Percentiles rank a stretch among this genome's conserved stretches.
These are phyloP conservation scores for Chroicocephalus ridibundus DNA, from an alignment of 2,113 vertebrate genomes.

Conservation along the genomic window DNA sequence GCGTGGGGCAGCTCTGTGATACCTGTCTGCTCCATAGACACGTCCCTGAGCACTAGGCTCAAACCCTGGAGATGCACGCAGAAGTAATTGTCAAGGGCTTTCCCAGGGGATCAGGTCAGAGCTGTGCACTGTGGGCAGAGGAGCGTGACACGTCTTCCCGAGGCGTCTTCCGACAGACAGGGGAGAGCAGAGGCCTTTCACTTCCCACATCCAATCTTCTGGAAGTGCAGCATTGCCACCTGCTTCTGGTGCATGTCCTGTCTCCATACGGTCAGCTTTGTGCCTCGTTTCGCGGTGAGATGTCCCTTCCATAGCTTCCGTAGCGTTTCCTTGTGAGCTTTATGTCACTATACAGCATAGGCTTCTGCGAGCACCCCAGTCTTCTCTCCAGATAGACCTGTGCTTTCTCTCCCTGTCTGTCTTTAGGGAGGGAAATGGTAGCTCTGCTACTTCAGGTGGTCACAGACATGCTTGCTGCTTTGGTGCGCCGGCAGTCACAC, in stretches of 20 bases:
- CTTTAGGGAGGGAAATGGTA: neutral
- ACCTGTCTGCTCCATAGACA: neutral
- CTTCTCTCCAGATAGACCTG: neutral
- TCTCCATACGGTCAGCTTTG: fast-evolving
- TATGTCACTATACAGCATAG: neutral
- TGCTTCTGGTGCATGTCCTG: neutral
- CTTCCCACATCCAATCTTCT: neutral
- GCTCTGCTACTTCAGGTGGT: neutral
- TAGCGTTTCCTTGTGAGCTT: neutral
- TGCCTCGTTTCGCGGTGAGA: fast-evolving
- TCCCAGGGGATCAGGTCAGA: neutral
- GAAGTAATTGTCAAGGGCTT: neutral
- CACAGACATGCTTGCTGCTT: neutral
- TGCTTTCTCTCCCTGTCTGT: neutral
- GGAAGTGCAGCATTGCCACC: neutral
- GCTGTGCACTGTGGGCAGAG: neutral
- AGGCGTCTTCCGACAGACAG: neutral
- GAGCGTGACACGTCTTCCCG: neutral
- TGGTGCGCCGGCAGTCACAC: neutral
- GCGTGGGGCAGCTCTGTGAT: neutral
- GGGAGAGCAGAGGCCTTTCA: neutral
- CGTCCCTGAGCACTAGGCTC: neutral
- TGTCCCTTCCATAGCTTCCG: neutral
- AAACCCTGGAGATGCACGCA: neutral
- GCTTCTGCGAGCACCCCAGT: fast-evolving